Base-by-base conservation (phyloP, 2,797 vertebrate species). In the Sebastiscus tertius region DNA sequence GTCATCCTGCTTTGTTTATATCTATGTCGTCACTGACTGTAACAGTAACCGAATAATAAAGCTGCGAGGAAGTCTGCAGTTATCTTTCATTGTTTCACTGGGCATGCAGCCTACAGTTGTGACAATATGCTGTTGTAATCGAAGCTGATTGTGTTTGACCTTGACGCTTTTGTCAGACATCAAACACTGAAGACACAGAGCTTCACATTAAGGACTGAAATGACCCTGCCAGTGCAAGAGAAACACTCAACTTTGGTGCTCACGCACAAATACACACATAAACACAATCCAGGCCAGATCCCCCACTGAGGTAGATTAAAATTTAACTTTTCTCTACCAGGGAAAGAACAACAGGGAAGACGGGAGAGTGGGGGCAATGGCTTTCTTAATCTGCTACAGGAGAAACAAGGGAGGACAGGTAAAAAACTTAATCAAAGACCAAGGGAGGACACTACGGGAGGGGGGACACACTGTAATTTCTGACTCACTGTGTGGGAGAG, bases 401-500 rank as follows among this genome's bases (percentile, higher is more conserved):
- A 71, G 69, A 68, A 61, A 75, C 36, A 22, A 85, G 82, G 86
- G 91, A 90, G 89, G 87, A 83, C 82, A 92, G 79, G 82, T 91
- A 77, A 79, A 79, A 79, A 85, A 70, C 65, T 58, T 82, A 85
- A 83, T 86, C 64, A 83, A 81, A 89, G 83, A 81, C 64, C 8
- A 73, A 60, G 58, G 74, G 87, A 88, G 81, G 58, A 78, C 55
- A 24, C 13, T 22, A 14, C 18, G 18, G 52, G 63, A 52, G 62
- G 39, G 60, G 11, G 52, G 9, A 10, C 16, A 22, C 6, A 22
- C 10, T 20, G 61, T 67, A 31, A 83, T 81, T 66, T 72, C 22
- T 69, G 72, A 94, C 95, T 96, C 84, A 96, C 95, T 95, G 83
- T 92, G 94, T 74, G 94, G 92, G 92, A 93, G 93, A 29, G 92